These are phyloP conservation scores for Physocephala rufipes DNA, from an alignment of 2,888 invertebrate species.

Conservation along the genomic window DNA sequence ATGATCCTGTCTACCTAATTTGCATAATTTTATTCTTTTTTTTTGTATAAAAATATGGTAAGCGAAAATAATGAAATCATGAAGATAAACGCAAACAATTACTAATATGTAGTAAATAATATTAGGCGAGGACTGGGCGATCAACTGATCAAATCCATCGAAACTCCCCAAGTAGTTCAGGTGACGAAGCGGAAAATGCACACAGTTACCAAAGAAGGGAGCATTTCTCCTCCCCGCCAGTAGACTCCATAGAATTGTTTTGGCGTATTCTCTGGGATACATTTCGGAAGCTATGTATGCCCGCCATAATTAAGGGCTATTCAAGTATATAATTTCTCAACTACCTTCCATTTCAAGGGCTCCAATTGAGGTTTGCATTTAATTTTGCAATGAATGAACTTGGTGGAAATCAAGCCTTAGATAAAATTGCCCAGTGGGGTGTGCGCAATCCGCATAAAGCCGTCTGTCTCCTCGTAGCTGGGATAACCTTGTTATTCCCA, in stretches of 20 bases:
- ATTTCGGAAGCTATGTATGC: conserved; percentile 34
- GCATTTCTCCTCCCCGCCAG: conserved; percentile 9
- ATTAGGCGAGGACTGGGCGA: no score
- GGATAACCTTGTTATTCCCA: conserved; percentile 54
- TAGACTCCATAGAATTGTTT: conserved; percentile 40
- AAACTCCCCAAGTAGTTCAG: no score
- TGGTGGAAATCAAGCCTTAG: conserved; percentile 52
- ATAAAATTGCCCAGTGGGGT: conserved; percentile 51
- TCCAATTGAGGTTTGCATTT: conserved; percentile 43
- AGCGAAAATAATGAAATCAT: no score
- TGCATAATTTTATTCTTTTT: no score
- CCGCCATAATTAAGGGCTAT: conserved; percentile 36
- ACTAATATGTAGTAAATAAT: no score
- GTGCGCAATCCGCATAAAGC: conserved; percentile 53
- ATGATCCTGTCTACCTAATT: no score
- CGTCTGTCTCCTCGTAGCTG: conserved; percentile 49
- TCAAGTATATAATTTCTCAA: neutral
- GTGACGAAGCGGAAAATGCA: no score
- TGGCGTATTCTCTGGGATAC: conserved; percentile 22
- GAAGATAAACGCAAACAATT: no score
- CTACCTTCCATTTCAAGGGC: conserved; percentile 44
- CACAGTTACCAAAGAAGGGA: neutral
- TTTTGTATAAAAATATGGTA: no score
- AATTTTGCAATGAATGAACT: conserved; percentile 51
- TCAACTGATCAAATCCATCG: no score